phyloP scores from a whole-genome alignment of 2,888 invertebrate species.

The Acleris sparsana region DNA sequence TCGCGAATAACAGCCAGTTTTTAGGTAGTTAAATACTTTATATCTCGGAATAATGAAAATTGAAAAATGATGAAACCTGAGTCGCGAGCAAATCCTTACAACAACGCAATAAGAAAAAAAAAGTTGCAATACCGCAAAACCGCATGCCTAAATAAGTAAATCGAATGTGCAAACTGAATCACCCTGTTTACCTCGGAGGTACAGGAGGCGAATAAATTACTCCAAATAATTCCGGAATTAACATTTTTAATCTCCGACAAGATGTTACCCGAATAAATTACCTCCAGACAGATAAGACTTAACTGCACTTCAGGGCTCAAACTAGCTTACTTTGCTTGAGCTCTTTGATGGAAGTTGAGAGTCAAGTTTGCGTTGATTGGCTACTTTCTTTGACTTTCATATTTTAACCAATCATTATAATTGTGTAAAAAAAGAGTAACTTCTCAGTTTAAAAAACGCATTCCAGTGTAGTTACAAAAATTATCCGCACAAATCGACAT shows the following conservation, averaged over 20 bases:
- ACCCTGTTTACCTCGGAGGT: conserved; percentile 60
- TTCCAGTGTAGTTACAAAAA: too few species aligned
- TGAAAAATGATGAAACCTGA: too few species aligned
- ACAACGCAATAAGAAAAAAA: too few species aligned
- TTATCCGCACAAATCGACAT: too few species aligned
- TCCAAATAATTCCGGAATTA: conserved; percentile 79
- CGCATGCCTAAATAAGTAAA: neutral
- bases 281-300: conserved; percentile 41
- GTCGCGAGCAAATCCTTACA: too few species aligned
- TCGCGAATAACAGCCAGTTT: too few species aligned
- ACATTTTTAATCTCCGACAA: conserved; percentile 81
- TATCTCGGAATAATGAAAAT: too few species aligned
- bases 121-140: too few species aligned
- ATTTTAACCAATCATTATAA: too few species aligned
- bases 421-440: too few species aligned
- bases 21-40: too few species aligned
- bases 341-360: conserved; percentile 1
- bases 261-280: conserved; percentile 78
- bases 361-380: neutral
- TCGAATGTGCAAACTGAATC: conserved; percentile 29
- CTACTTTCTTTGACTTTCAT: neutral
- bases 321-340: conserved; percentile 27
- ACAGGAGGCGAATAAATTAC: conserved; percentile 73
- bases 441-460: too few species aligned
- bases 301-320: conserved; percentile 48